Evolutionary conservation across 2,113 vertebrate species (phyloP), one percentile per base, ranked within the genome.

Genomic region (Cochlearius cochlearius): DNA sequence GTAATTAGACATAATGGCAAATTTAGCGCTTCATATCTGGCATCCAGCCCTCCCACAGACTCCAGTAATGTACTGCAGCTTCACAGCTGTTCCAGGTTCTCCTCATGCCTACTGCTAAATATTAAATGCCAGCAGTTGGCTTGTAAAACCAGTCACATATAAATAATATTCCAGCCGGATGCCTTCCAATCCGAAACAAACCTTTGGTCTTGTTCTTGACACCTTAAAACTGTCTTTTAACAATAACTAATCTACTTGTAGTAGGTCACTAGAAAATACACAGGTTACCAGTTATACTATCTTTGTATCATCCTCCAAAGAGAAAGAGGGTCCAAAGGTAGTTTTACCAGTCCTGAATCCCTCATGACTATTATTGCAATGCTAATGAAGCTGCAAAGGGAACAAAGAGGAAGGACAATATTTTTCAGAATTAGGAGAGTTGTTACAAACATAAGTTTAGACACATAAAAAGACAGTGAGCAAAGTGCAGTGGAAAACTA

Each of bases 1-100:
- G 30, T 71, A 94, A 93, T 50, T 39, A 66, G 77, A 84, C 60
- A 75, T 62, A 90, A 92, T 77, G 82, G 90, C 78, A 92, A 93
- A 93, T 59, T 71, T 86, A 82, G 23, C 82, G 29, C 56, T 84
- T 78, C 0, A 3, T 64, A 36, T 73, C 82, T 77, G 79, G 38
- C 67, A 88, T 92, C 72, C 2, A 0, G 41, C 93, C n/a, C 52
- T 92, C 86, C 88, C 68, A 93, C 82, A 91, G 83, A 45, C 82
- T 43, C 78, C 27, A 63, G 30, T 68, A 77, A 80, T 2, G 4
- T 53, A 55, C 26, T 60, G 18, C 45, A 52, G 75, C 47, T 88
- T 59, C 12, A 4, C 62, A 55, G 59, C 29, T 94, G 59, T 82
- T 82, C 71, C 50, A 66, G 45, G 59, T 79, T 69, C 88, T 93